Conservation (phyloP, 2,888 invertebrate genomes). For the Villa cingulata region DNA sequence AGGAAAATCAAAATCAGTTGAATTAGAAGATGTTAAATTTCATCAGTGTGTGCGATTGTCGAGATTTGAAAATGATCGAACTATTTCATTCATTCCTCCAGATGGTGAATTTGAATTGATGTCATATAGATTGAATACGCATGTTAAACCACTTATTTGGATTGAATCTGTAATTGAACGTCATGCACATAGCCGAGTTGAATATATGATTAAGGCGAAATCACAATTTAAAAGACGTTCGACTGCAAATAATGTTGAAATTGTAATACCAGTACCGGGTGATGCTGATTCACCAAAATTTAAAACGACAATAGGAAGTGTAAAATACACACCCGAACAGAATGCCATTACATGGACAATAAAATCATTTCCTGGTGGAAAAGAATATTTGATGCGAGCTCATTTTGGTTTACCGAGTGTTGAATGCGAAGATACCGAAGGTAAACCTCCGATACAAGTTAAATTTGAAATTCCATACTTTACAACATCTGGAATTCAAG, state of each 20-base stretch:
- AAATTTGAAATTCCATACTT: conserved; percentile 99
- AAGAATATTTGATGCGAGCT: conserved; percentile 95
- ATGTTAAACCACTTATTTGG: conserved; percentile 96
- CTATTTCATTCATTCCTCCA: conserved; percentile 96
- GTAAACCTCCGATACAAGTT: conserved; percentile 94
- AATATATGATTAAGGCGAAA: conserved; percentile 98
- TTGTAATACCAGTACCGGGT: conserved; percentile 87
- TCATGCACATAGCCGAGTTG: conserved; percentile 92
- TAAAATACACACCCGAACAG: conserved; percentile 94
- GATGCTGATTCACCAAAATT: conserved; percentile 99
- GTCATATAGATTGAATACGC: conserved; percentile 94
- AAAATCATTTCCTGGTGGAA: conserved; percentile 95
- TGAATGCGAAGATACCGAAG: conserved; percentile 84
- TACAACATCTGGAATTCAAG: conserved; percentile 97
- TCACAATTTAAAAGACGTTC: conserved; percentile 95
- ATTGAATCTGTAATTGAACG: conserved; percentile 97
- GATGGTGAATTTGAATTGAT: conserved; percentile 98
- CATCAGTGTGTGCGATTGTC: conserved; percentile 96
- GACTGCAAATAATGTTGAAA: conserved; percentile 97
- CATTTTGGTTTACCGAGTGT: conserved; percentile 97
- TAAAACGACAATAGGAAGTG: conserved; percentile 92
- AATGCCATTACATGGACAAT: conserved; percentile 96
- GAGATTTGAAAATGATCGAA: conserved; percentile 94
- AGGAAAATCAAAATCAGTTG: conserved; percentile 95
- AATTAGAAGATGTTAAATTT: conserved; percentile 96